Conservation (phyloP, 2,888 invertebrate genomes). For the Luperina testacea region DNA sequence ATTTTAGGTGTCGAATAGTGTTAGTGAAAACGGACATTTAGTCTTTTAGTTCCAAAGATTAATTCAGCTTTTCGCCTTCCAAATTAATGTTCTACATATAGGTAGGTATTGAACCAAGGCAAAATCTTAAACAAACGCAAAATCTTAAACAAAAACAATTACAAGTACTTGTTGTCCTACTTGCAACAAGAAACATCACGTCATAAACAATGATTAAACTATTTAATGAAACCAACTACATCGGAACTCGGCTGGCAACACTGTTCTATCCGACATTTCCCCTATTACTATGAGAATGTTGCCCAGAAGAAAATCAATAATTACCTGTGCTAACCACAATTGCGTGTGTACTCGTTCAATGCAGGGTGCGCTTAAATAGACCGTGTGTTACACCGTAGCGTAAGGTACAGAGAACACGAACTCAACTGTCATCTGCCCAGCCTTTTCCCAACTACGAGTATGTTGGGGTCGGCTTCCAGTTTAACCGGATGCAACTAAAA, state of each 20-base stretch:
- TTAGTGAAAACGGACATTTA: not conserved
- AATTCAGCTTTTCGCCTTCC: too few relatives aligned
- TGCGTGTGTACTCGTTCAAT: constrained; percentile 69
- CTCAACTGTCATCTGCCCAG: too few relatives aligned
- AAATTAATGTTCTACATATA: not conserved
- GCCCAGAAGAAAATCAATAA: constrained; percentile 78
- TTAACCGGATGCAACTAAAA: too few relatives aligned
- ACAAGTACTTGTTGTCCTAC: not conserved
- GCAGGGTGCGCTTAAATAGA: constrained; percentile 68
- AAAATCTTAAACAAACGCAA: constrained; percentile 12
- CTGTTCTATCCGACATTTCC: constrained; percentile 58
- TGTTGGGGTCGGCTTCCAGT: too few relatives aligned
- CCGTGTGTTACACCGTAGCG: constrained; percentile 64
- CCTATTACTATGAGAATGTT: constrained; percentile 66
- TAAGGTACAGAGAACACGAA: constrained; percentile 6
- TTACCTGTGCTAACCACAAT: constrained; percentile 74
- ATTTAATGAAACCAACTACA: constrained; percentile 44
- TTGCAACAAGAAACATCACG: constrained; percentile 25
- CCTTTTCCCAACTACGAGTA: too few relatives aligned
- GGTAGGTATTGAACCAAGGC: not conserved
- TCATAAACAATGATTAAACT: constrained; percentile 54
- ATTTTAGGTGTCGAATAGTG: too few relatives aligned
- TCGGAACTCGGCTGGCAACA: constrained; percentile 50
- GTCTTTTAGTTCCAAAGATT: not conserved
- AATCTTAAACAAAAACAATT: constrained; percentile 6